A percentile compares a stretch with the other conserved stretches of the same genome.
Conservation (phyloP, 2,113 vertebrate genomes). For the Oncorhynchus gorbuscha region DNA sequence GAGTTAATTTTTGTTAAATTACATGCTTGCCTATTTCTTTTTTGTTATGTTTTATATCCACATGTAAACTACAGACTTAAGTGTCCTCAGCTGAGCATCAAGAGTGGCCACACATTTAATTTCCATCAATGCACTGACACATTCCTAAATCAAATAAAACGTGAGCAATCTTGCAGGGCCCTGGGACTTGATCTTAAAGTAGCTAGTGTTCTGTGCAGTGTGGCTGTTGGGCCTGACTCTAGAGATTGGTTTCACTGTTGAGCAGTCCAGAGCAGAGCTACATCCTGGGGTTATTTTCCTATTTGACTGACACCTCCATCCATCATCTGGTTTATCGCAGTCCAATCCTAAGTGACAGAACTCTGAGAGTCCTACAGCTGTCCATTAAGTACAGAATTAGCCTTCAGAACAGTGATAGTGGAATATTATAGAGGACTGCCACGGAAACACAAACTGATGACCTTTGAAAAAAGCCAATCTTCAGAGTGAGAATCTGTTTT, state of each 20-base stretch:
- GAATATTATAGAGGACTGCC: background rate
- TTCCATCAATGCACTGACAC: background rate
- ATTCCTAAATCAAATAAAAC: background rate
- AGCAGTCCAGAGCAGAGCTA: slow-evolving; percentile 16
- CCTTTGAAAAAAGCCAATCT: slow-evolving; percentile 31
- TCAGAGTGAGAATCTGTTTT: background rate
- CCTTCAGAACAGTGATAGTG: slow-evolving; percentile 12
- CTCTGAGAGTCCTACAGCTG: slow-evolving; percentile 46
- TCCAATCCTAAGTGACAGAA: slow-evolving; percentile 37
- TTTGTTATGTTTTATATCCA: too few relatives aligned
- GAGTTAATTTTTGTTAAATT: too few relatives aligned
- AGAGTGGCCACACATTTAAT: too few relatives aligned
- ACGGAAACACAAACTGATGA: slow-evolving; percentile 17
- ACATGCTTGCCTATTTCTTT: too few relatives aligned
- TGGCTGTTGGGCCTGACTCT: background rate
- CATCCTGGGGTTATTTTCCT: slow-evolving; percentile 32
- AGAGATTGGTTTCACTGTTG: slow-evolving; percentile 14
- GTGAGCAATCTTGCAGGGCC: background rate
- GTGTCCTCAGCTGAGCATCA: background rate
- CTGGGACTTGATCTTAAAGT: background rate
- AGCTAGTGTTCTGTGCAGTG: background rate
- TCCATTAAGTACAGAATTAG: slow-evolving; percentile 50
- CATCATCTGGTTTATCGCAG: slow-evolving; percentile 53
- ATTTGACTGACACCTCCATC: slow-evolving; percentile 52
- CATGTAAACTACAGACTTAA: too few relatives aligned